Evolutionary conservation across 2,113 vertebrate genomes (phyloP).

Genomic region (Salvelinus namaycush): DNA sequence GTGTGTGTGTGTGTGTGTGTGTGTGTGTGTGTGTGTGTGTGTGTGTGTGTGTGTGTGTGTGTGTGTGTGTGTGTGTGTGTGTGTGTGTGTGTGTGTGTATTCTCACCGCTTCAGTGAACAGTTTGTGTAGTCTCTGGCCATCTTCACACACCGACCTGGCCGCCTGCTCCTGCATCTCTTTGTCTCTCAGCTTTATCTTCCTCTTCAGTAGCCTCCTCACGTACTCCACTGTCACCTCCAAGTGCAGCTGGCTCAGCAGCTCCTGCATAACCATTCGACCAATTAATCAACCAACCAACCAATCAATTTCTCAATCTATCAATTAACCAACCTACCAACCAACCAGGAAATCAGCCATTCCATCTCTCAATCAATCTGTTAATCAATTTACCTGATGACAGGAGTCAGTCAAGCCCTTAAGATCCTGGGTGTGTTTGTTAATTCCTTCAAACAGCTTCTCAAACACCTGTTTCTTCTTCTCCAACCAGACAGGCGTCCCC

Average conservation of each 20-base stretch:
- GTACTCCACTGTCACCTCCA: slow-evolving; percentile 80
- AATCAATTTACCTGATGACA: slow-evolving; percentile 54
- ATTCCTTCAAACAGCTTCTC: slow-evolving; percentile 69
- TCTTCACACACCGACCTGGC: slow-evolving; percentile 60
- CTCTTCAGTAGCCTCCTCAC: slow-evolving; percentile 79
- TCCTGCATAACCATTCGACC: slow-evolving; percentile 63
- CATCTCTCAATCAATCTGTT: background rate
- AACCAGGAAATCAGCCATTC: background rate
- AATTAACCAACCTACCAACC: background rate
- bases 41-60: slow-evolving; percentile 2
- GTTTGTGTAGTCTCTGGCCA: slow-evolving; percentile 58
- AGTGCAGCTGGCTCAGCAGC: slow-evolving; percentile 67
- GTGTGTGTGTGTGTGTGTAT: background rate
- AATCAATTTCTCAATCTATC: background rate
- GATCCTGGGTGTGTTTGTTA: slow-evolving; percentile 44
- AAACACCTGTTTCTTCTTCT: slow-evolving; percentile 56
- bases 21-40: background rate
- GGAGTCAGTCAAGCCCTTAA: slow-evolving; percentile 38
- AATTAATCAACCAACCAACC: background rate
- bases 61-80: background rate
- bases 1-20: slow-evolving; percentile 1
- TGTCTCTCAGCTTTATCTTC: slow-evolving; percentile 72
- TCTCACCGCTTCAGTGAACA: slow-evolving; percentile 79
- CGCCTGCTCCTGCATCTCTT: slow-evolving; percentile 69
- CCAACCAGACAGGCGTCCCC: slow-evolving; percentile 79